phyloP scores from a whole-genome alignment of 2,888 invertebrate species.

The Ptychoptera albimana region DNA sequence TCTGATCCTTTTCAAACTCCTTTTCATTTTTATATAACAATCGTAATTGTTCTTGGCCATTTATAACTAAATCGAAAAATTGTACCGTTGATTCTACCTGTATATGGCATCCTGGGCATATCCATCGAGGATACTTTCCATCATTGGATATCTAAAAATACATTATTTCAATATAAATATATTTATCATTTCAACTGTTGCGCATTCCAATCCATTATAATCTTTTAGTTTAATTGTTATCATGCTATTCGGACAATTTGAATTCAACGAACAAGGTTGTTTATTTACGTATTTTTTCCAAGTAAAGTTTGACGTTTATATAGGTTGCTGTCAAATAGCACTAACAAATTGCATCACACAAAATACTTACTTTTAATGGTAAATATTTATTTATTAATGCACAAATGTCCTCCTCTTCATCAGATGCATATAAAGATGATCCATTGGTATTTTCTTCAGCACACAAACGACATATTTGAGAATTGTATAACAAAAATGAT shows the following conservation, averaged over 20 bases:
- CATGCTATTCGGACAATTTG: conserved; percentile 10
- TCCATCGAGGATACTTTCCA: conserved; percentile 50
- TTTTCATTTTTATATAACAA: conserved; percentile 27
- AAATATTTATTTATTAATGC: conserved; percentile 54
- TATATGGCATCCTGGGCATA: conserved; percentile 62
- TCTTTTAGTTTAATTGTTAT: conserved; percentile 15
- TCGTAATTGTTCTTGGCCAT: conserved; percentile 39
- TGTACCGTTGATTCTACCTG: conserved; percentile 57
- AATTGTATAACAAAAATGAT: conserved; percentile 36
- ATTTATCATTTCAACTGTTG: background rate
- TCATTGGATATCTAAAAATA: conserved; percentile 45
- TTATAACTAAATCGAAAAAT: conserved; percentile 53
- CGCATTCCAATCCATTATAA: background rate
- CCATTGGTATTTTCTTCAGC: conserved; percentile 55
- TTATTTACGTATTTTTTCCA: background rate
- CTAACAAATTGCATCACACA: conserved; percentile 8
- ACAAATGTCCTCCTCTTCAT: conserved; percentile 41
- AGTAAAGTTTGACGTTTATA: background rate
- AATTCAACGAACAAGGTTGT: background rate
- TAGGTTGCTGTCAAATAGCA: conserved; percentile 8
- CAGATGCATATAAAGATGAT: conserved; percentile 41
- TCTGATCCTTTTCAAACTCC: conserved; percentile 9
- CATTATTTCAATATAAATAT: background rate
- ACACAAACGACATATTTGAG: conserved; percentile 59
- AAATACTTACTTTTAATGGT: conserved; percentile 48